Conservation (phyloP, 1,140 invertebrate genomes). For the Halyomorpha halys region DNA sequence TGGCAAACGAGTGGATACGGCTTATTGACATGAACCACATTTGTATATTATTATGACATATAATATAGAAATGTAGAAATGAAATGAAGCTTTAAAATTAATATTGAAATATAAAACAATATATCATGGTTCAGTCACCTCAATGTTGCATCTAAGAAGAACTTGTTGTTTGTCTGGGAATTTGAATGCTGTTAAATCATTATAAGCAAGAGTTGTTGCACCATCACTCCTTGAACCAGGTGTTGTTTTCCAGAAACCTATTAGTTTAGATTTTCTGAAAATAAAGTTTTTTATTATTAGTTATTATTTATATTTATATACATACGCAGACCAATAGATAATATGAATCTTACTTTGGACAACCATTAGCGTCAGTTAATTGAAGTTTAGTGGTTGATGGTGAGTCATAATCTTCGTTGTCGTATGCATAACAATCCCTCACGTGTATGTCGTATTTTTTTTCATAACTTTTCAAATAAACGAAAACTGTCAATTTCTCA, state of each 20-base stretch:
- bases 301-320: too few species aligned
- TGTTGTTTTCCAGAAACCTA: constrained; percentile 51
- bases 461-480: constrained; percentile 54
- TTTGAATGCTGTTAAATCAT: constrained; percentile 58
- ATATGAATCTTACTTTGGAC: constrained; percentile 44
- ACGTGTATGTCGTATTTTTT: constrained; percentile 55
- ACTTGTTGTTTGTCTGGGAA: constrained; percentile 62
- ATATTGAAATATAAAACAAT: too few species aligned
- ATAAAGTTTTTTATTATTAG: not conserved
- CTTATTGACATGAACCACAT: too few species aligned
- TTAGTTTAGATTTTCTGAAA: constrained; percentile 52
- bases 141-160: constrained; percentile 62
- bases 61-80: too few species aligned
- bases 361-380: constrained; percentile 52
- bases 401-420: constrained; percentile 50
- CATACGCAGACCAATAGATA: too few species aligned
- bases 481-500: constrained; percentile 54
- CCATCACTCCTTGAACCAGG: constrained; percentile 45
- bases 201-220: constrained; percentile 52
- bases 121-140: constrained; percentile 41
- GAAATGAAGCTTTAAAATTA: too few species aligned
- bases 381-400: constrained; percentile 49
- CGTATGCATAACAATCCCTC: constrained; percentile 62
- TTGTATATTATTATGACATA: too few species aligned
- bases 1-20: too few species aligned